Evolutionary conservation across 2,113 vertebrate genomes (phyloP), one percentile per base, ranked within the genome.

Genomic region (Gallinago undulata): DNA sequence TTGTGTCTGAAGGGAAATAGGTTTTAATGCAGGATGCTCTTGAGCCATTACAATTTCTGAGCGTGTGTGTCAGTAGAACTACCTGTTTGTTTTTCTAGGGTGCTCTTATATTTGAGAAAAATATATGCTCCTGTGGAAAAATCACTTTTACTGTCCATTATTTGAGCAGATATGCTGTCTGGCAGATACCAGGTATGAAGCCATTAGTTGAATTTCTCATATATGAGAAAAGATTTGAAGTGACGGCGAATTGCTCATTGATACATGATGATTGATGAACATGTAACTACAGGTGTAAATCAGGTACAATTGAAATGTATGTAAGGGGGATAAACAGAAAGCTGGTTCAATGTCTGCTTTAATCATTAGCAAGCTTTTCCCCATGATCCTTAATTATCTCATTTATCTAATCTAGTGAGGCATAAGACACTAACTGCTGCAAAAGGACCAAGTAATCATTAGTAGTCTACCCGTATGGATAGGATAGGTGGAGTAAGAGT

Each of bases 391-490:
- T 96, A 97, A 97, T 94, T 90, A 97, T 96, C 86, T 93, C 84
- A 96, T 97, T 96, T 90, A 84, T 97, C 94, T 95, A 37, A 89
- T 93, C 86, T 94, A 91, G 86, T 91, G 91, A 96, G 93, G 93
- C 90, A 85, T 93, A 87, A 87, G 88, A 94, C 75, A 70, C 56
- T 94, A 87, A 96, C 31, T 93, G 76, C 83, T 89, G 81, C 23
- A 78, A 68, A 87, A 90, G 88, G 67, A 87, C 86, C 67, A 64
- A 92, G 41, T 45, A 50, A 21, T 96, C 72, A 77, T 89, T 94
- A 95, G 85, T 69, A 64, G 53, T 48, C 43, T 79, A 75, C 59
- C 13, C 51, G 39, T 78, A 43, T 57, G 59, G 76, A 60, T 75
- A 89, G n/a, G 35, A 57, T 64, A 92, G 92, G 91, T 91, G 63